phyloP scores from a whole-genome alignment of 2,888 invertebrate genomes.

The Dicranocentrus wangi region DNA sequence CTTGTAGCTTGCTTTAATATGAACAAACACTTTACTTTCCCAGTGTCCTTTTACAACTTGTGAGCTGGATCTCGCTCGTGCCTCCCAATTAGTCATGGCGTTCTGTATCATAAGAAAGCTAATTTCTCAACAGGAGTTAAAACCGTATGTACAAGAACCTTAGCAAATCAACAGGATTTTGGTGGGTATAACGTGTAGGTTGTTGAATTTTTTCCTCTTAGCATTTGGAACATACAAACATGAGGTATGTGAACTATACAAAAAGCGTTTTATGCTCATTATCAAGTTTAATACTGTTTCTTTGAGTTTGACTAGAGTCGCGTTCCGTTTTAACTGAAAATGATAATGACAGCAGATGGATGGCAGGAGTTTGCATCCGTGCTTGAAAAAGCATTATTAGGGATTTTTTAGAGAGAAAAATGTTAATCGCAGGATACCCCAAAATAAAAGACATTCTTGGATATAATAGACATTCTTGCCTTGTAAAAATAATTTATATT shows the following conservation, averaged over 20 bases:
- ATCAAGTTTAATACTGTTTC: slow-evolving; percentile 23
- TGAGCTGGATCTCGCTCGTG: slow-evolving; percentile 56
- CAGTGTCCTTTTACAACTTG: slow-evolving; percentile 41
- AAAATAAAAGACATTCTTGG: background rate
- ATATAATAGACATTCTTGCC: no score
- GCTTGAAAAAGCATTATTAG: no score
- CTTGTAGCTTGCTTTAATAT: background rate
- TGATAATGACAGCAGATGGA: slow-evolving; percentile 10
- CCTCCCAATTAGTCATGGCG: slow-evolving; percentile 51
- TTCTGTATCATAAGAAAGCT: slow-evolving; percentile 23
- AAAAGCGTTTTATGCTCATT: slow-evolving; percentile 15
- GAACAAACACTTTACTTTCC: slow-evolving; percentile 42
- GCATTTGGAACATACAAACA: background rate
- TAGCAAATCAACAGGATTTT: slow-evolving; percentile 21
- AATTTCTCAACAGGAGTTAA: slow-evolving; percentile 9
- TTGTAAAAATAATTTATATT: no score
- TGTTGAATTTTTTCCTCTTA: background rate
- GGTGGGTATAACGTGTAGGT: background rate
- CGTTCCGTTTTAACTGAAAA: slow-evolving; percentile 25
- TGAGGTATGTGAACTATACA: background rate
- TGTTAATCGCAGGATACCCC: slow-evolving; percentile 38
- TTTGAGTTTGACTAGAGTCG: slow-evolving; percentile 29
- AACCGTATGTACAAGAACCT: background rate
- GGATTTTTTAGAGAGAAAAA: background rate
- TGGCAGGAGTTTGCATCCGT: slow-evolving; percentile 8